phyloP scores from a whole-genome alignment of 2,113 vertebrate species.

The Calonectris borealis region DNA sequence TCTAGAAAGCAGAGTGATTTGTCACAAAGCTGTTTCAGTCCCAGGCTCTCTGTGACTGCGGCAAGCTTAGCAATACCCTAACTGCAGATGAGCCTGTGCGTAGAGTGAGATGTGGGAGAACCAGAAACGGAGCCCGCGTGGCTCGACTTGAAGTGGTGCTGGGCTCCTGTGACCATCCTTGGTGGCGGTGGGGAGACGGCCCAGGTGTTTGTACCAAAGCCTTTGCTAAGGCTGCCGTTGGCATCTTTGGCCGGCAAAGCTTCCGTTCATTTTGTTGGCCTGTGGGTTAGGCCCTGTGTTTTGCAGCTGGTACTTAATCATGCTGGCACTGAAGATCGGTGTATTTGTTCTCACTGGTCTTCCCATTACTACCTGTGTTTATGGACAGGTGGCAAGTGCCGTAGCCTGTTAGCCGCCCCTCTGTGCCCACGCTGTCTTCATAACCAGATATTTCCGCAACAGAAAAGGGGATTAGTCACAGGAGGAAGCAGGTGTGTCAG shows the following conservation, averaged over 20 bases:
- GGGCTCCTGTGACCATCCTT: neutral
- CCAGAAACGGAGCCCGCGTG: neutral
- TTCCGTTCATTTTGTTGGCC: neutral
- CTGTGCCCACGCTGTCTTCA: neutral
- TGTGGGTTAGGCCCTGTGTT: neutral
- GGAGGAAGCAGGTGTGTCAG: constrained; percentile 50
- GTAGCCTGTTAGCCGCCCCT: neutral
- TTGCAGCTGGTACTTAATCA: constrained; percentile 15
- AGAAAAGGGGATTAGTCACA: constrained; percentile 53
- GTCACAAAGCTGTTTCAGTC: neutral
- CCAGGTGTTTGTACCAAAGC: neutral
- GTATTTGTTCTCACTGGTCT: neutral
- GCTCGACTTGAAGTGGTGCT: neutral
- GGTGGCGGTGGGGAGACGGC: neutral
- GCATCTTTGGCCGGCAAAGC: neutral
- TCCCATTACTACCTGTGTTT: neutral
- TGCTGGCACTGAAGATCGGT: neutral
- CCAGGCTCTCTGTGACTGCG: neutral
- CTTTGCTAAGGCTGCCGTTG: neutral
- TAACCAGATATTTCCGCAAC: constrained; percentile 24
- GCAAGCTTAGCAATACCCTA: neutral
- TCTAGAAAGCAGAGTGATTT: neutral
- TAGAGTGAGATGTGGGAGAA: neutral
- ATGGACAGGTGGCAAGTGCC: neutral
- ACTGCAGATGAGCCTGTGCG: neutral